Percentiles rank a stretch among this genome's conserved stretches.
Evolutionary conservation across 2,113 vertebrate species (phyloP).

Genomic region (Dicaeum eximium): DNA sequence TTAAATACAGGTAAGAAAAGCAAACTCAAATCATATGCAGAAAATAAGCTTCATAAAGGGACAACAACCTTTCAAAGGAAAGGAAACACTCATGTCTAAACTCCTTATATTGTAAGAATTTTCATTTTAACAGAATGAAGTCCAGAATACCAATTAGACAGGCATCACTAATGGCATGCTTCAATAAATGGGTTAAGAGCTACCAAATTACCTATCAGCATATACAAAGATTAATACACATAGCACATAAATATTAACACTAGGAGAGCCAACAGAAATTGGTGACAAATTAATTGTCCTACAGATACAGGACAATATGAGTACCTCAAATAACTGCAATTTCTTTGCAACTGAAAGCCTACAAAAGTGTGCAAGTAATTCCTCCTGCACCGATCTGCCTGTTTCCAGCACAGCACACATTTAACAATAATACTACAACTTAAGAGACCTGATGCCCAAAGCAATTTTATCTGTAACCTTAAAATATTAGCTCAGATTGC

Average conservation of each 20-base stretch:
- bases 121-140: background rate
- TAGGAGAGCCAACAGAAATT: background rate
- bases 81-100: background rate
- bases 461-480: background rate
- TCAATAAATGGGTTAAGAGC: background rate
- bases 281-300: background rate
- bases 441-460: background rate
- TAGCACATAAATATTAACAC: background rate
- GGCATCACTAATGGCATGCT: background rate
- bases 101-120: background rate
- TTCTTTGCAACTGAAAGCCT: background rate
- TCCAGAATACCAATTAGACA: background rate
- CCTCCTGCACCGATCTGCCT: fast-evolving
- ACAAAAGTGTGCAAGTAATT: background rate
- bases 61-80: background rate
- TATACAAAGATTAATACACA: background rate
- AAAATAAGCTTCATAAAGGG: background rate
- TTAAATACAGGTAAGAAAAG: background rate
- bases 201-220: background rate
- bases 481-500: background rate
- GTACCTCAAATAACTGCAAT: background rate
- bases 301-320: fast-evolving
- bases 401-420: background rate
- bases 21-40: background rate
- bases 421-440: background rate